phyloP scores from a whole-genome alignment of 2,113 vertebrate species.

The Oreocharis arfaki region DNA sequence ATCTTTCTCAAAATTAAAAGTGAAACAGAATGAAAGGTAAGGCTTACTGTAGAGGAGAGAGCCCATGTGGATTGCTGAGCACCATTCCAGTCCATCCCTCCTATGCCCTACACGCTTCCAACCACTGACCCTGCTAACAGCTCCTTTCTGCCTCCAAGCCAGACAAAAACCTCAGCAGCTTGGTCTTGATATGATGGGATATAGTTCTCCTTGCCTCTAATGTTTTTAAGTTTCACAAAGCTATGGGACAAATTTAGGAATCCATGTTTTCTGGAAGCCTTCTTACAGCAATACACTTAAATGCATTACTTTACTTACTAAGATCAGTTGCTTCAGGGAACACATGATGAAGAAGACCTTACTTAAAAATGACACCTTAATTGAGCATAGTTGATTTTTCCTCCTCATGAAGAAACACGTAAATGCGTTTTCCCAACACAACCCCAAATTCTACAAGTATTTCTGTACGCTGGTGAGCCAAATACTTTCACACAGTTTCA shows the following conservation, averaged over 20 bases:
- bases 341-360: not conserved
- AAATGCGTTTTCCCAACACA: not conserved
- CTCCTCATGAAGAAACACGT: not conserved
- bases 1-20: conserved; percentile 75
- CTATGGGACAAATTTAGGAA: not conserved
- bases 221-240: not conserved
- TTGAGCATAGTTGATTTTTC: not conserved
- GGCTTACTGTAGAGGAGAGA: conserved; percentile 44
- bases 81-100: conserved; percentile 19
- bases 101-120: not conserved
- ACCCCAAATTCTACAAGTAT: not conserved
- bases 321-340: not conserved
- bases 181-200: not conserved
- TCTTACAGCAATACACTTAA: not conserved
- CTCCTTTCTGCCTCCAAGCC: not conserved
- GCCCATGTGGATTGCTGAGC: not conserved
- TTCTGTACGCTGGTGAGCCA: not conserved
- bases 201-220: not conserved
- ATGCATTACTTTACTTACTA: not conserved
- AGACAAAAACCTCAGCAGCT: not conserved
- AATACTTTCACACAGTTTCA: not conserved
- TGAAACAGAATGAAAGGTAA: conserved; percentile 68
- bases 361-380: not conserved
- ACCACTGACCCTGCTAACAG: not conserved
- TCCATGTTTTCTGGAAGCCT: not conserved